A percentile compares a stretch with the other conserved stretches of the same genome.
These are phyloP conservation scores for Reticulitermes lucifugus DNA, from an alignment of 2,888 invertebrate genomes.

Conservation along the genomic window DNA sequence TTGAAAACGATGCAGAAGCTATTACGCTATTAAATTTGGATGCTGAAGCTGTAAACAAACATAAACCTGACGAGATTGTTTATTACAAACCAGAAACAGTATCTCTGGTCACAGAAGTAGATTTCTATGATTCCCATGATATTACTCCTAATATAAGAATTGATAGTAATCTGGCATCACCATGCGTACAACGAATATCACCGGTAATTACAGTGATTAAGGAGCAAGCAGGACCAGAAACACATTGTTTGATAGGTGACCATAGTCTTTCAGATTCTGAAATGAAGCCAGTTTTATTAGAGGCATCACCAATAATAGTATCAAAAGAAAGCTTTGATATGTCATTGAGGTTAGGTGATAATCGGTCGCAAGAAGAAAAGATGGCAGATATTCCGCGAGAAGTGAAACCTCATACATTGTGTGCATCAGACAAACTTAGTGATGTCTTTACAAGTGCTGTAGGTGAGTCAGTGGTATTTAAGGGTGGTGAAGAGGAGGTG, in stretches of 20 bases:
- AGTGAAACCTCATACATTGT: not conserved
- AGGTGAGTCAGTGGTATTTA: slow-evolving; percentile 62
- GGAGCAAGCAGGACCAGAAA: not conserved
- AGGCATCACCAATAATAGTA: not conserved
- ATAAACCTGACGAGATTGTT: not conserved
- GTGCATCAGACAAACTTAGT: slow-evolving; percentile 54
- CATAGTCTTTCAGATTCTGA: no score
- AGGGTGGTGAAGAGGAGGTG: slow-evolving; percentile 59
- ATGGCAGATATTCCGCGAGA: not conserved
- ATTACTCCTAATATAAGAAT: no score
- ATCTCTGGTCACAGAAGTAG: not conserved
- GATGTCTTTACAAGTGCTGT: slow-evolving; percentile 60
- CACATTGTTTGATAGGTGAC: no score
- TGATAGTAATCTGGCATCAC: not conserved
- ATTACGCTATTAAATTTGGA: not conserved
- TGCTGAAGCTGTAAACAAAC: not conserved
- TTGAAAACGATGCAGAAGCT: not conserved
- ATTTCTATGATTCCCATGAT: not conserved
- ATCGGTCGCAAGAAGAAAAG: not conserved
- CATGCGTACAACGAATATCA: not conserved
- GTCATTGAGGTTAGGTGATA: not conserved
- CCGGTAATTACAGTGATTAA: not conserved
- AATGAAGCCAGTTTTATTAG: not conserved
- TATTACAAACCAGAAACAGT: not conserved
- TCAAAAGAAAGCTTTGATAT: not conserved